Evolutionary conservation across 1,140 invertebrate species (phyloP), one percentile per base, ranked within the genome.

Genomic region (Myzus persicae): DNA sequence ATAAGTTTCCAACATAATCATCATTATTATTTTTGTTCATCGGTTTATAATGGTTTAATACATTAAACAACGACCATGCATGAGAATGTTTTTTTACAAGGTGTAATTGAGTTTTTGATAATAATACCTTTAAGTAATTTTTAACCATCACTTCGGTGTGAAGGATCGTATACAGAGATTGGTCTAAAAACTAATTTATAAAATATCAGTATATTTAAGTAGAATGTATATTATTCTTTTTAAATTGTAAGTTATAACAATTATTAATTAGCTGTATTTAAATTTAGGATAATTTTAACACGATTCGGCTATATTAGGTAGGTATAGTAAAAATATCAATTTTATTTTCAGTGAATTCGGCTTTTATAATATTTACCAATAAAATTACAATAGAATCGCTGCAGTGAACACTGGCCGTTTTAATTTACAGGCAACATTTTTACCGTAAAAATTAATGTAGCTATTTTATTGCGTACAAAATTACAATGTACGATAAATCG

Each of bases 1-100:
- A 67, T 90, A 67, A 67, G 38, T 90, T 90, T 67, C 51, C 18
- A 31, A 90, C 24, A 67, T 90, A 59, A 67, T 67, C 54, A 90
- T 59, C 48, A 59, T 67, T n/a, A 59, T 67, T n/a, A 89, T 89
- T 59, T 90, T 42, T 67, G 26, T 42, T n/a, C 51, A 9, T n/a
- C 26, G 26, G 38, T 54, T 90, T n/a, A n/a, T n/a, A 76, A 90
- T 46, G n/a, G n/a, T 51, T 38, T 59, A 90, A 40, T n/a, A 59
- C 42, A 42, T 24, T 51, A 36, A 42, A 90, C 26, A 54, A 67
- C 14, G 38, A 67, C 2, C 38, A 59, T 67, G 18, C 24, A 26
- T 67, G 54, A 90, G 14, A 42, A 90, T 31, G 38, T 59, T 67
- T 40, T 88, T 51, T 54, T 54, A 89, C 38, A 6, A 89, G 3